Evolutionary conservation across 2,797 vertebrate species (phyloP), one percentile per base, ranked within the genome.

Genomic region (Phrynocephalus guinanensis): DNA sequence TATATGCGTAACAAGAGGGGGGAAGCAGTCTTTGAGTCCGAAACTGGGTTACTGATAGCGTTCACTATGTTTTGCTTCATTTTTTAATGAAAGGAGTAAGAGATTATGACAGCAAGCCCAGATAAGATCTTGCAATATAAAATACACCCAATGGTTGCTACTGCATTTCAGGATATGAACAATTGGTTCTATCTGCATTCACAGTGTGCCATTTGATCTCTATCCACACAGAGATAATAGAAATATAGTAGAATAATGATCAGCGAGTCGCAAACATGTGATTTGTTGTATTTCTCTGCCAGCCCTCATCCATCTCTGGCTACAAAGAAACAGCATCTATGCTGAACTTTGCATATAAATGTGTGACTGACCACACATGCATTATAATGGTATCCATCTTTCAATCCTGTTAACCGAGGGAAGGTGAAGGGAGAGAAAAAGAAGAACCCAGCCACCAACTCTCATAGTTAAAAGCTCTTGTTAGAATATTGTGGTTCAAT

Each of bases 151-250:
- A 60, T 94, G n/a, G 44, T 28, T 83, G 85, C 90, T 85, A n/a
- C 22, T 90, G 85, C 28, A 1, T 86, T 86, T 90, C 88, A 89
- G 83, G 84, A 70, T 85, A 70, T 93, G 91, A 95, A 86, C 89
- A 93, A 87, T 86, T 80, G 77, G 73, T 83, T 96, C 93, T 95
- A 90, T 94, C 94, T 93, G 95, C 95, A 95, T 93, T 92, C 85
- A 38, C 86, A 84, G 11, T 63, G 33, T 90, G 86, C 79, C 86
- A 92, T 90, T 95, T 91, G 88, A 87, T 93, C 75, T 92, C 88
- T 94, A 77, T 86, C 79, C 82, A 73, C 82, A 94, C 90, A 92
- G 76, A 93, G 92, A 94, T 87, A 92, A 94, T 60, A 92, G 88
- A 92, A 91, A 93, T 88, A 93, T 18, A 92, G 90, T 85, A 94